Percentiles rank a stretch among this genome's conserved stretches.
phyloP scores from a whole-genome alignment of 2,113 vertebrate genomes.

The Cyprinodon brontotheroides region DNA sequence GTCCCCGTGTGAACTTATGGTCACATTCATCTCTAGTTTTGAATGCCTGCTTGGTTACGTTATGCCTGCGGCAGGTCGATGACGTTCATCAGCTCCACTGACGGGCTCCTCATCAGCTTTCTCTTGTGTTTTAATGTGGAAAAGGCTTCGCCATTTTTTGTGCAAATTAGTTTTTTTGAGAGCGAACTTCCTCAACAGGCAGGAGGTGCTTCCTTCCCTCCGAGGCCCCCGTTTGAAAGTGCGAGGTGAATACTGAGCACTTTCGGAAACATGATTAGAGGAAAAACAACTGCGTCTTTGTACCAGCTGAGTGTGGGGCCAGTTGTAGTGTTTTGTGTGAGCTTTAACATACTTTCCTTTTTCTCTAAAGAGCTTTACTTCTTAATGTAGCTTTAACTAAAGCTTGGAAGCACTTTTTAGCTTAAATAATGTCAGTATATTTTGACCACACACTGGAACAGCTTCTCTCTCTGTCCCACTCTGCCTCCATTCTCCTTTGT shows the following conservation, averaged over 20 bases:
- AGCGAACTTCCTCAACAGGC: constrained; percentile 77
- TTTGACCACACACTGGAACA: constrained; percentile 43
- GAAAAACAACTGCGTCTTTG: constrained; percentile 77
- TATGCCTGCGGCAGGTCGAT: constrained; percentile 17
- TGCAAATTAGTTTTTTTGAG: constrained; percentile 68
- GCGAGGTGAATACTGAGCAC: constrained; percentile 76
- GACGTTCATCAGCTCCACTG: constrained; percentile 29
- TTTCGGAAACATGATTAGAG: constrained; percentile 68
- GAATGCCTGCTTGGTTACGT: constrained; percentile 23
- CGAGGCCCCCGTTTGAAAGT: constrained; percentile 63
- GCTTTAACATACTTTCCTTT: constrained; percentile 46
- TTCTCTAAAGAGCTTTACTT: constrained; percentile 31
- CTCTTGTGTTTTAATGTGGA: constrained; percentile 17
- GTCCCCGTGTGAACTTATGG: constrained; percentile 18
- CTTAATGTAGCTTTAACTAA: constrained; percentile 23
- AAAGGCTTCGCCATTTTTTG: constrained; percentile 28
- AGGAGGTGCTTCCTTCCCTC: constrained; percentile 74
- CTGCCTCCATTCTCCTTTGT: constrained; percentile 43
- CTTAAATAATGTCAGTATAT: constrained; percentile 12
- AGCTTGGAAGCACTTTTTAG: neutral
- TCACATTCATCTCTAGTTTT: constrained; percentile 18
- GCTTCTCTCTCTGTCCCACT: constrained; percentile 36
- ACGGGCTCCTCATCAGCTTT: constrained; percentile 13
- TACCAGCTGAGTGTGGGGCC: constrained; percentile 51
- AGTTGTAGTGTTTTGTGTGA: constrained; percentile 57